phyloP scores from a whole-genome alignment of 2,113 vertebrate species.

The Cheilinus undulatus region DNA sequence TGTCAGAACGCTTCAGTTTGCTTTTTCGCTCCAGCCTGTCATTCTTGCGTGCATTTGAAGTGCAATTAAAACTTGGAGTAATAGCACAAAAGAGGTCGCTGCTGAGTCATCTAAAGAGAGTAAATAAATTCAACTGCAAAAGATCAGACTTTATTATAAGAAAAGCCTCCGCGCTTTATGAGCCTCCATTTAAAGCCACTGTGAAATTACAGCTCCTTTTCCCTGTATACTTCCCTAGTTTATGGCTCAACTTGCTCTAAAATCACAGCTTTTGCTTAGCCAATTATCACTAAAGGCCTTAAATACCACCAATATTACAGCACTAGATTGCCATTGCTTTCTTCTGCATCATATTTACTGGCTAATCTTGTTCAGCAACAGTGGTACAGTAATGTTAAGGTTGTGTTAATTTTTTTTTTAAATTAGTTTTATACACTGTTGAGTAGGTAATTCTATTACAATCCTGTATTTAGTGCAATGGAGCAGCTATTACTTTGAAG shows the following conservation, averaged over 20 bases:
- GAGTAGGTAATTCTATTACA: background rate
- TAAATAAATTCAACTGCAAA: constrained; percentile 45
- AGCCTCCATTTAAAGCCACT: constrained; percentile 21
- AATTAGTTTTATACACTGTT: constrained; percentile 6
- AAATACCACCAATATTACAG: constrained; percentile 38
- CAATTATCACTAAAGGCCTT: constrained; percentile 23
- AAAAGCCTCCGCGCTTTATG: constrained; percentile 31
- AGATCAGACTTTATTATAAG: constrained; percentile 35
- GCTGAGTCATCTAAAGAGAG: constrained; percentile 60
- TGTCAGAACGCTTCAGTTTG: constrained; percentile 67
- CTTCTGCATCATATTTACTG: constrained; percentile 18
- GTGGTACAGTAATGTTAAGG: constrained; percentile 1
- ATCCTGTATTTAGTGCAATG: background rate
- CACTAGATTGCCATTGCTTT: constrained; percentile 25
- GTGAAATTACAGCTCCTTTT: constrained; percentile 23
- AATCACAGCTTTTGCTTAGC: constrained; percentile 27
- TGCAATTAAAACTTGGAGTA: constrained; percentile 61
- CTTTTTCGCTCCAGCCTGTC: constrained; percentile 59
- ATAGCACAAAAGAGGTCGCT: constrained; percentile 41
- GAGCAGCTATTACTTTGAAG: background rate
- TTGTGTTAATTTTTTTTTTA: background rate
- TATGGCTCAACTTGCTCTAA: constrained; percentile 13
- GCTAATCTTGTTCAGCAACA: constrained; percentile 3
- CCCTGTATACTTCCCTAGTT: background rate
- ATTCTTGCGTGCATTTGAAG: constrained; percentile 36